phyloP scores from a whole-genome alignment of 2,113 vertebrate genomes.

The Pandion haliaetus region DNA sequence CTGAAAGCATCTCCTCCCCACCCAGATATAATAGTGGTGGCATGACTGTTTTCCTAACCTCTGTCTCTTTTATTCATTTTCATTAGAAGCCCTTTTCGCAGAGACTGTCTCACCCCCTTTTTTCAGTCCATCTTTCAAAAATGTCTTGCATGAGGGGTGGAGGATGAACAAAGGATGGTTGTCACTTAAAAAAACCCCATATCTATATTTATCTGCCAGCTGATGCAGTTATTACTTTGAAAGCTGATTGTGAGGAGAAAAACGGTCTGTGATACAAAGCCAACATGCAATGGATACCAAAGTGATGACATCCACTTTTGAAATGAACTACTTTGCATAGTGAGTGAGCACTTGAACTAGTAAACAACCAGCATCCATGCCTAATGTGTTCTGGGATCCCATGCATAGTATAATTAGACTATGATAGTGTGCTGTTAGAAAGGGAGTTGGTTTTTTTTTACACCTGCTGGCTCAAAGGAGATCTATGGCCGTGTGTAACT shows the following conservation, averaged over 20 bases:
- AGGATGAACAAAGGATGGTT: background rate
- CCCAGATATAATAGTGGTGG: background rate
- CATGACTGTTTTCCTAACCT: background rate
- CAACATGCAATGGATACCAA: background rate
- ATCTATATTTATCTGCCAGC: background rate
- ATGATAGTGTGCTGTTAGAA: background rate
- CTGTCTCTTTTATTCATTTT: background rate
- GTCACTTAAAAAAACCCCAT: background rate
- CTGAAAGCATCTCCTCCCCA: background rate
- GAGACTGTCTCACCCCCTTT: background rate
- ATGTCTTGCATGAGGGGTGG: background rate
- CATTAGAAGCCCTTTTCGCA: background rate
- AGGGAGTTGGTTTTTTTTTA: background rate
- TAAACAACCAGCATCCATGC: background rate
- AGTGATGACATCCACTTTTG: background rate
- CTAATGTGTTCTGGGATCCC: background rate
- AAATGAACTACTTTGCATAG: background rate
- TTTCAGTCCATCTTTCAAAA: background rate
- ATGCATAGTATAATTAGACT: background rate
- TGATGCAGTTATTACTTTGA: background rate
- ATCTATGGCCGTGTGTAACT: background rate
- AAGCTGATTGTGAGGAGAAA: background rate
- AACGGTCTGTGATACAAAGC: background rate
- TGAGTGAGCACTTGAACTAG: background rate
- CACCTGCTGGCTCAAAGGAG: background rate